Evolutionary conservation across 2,113 vertebrate genomes (phyloP), one percentile per base, ranked within the genome.

Genomic region (Octodon degus): DNA sequence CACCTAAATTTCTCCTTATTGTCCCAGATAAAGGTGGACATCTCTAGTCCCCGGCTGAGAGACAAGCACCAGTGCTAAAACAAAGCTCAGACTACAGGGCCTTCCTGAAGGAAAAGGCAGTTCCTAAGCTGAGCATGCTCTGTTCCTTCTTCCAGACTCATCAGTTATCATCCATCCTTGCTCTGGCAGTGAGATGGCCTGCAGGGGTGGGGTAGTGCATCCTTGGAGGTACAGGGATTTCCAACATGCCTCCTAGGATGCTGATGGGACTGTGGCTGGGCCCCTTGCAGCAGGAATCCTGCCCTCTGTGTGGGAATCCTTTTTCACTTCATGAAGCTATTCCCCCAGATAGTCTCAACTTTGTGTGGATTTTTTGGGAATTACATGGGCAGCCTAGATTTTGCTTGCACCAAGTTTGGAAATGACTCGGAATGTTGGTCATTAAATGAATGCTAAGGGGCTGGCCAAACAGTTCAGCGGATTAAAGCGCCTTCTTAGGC

Each of bases 331-430:
- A 17, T 7, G 32, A 90, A 95, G 58, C 32, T 43, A 32, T 70
- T 47, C 47, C 16, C 25, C 4, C 13, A 55, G 79, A 72, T 63
- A 70, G 79, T 67, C 7, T n/a, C 12, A 12, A 60, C 55, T 12
- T 55, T 63, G n/a, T 50, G 37, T 83, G 8, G 32, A 47, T 72
- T 32, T 47, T 95, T 96, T 27, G 37, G 96, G 72, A 77, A 70
- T 86, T 76, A 86, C 30, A 55, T 55, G 34, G 50, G 50, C 22
- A 68, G 60, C 85, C 83, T 91, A n/a, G 40, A 89, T 40, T 85
- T 88, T 91, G 30, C 20, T 81, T 82, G 34, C 47, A 94, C 83
- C 55, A 81, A 65, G 40, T 70, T 94, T 17, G 12, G 40, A 90
- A 76, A 82, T 58, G 25, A n/a, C 67, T 95, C 40, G 80, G 70